phyloP scores from a whole-genome alignment of 1,140 invertebrate species.

The Halotydeus destructor region DNA sequence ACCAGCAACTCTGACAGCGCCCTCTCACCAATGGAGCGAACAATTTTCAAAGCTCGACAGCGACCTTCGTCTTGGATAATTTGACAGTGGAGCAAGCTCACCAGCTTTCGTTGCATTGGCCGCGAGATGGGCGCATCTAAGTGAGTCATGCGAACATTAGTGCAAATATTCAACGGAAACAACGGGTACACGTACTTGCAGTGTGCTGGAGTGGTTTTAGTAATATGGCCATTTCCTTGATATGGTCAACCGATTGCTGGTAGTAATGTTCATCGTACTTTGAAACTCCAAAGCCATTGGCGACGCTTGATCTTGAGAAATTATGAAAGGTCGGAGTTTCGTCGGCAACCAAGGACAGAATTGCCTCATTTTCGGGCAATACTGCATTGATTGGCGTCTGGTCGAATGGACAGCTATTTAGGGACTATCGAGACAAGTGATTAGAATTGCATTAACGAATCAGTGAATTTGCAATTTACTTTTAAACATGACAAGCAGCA shows the following conservation, averaged over 20 bases:
- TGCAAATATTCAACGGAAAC: not conserved
- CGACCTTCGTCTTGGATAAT: slow-evolving; percentile 45
- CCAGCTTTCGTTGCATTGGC: slow-evolving; percentile 85
- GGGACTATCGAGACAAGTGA: not conserved
- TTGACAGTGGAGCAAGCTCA: slow-evolving; percentile 76
- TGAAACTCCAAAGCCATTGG: not conserved
- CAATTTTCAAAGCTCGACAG: slow-evolving; percentile 54
- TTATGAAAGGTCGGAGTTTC: not conserved
- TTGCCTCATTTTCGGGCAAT: slow-evolving; percentile 10
- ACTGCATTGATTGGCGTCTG: slow-evolving; percentile 1
- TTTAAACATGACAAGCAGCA: slow-evolving; percentile 6
- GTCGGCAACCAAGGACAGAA: not conserved
- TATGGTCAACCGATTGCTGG: slow-evolving; percentile 4
- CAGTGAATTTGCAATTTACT: not conserved
- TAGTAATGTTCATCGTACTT: not conserved
- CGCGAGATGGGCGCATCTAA: slow-evolving; percentile 37
- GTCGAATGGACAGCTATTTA: slow-evolving; percentile 7
- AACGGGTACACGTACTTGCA: not conserved
- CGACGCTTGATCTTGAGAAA: not conserved
- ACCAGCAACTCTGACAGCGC: slow-evolving; percentile 84
- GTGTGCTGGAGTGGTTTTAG: not conserved
- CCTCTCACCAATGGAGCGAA: slow-evolving; percentile 73
- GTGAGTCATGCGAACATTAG: not conserved
- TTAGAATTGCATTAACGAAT: not conserved
- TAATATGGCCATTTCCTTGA: slow-evolving; percentile 1